Base-by-base conservation (phyloP, 2,888 invertebrate species). In the Ligdia adustata region DNA sequence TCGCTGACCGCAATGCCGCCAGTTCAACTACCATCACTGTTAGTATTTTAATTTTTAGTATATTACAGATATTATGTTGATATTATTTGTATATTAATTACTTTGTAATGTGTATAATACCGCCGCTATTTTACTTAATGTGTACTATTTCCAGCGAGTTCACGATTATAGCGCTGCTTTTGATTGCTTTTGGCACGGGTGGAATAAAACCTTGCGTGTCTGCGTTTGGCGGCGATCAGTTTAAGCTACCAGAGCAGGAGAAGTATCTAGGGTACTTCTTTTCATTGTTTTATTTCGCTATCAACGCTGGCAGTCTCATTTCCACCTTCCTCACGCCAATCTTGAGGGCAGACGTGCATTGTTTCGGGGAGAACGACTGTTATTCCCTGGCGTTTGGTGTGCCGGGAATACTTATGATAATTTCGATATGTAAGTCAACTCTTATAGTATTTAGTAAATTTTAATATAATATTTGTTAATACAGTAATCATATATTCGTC, bases 161-260 rank as follows among this genome's bases (percentile, higher is more conserved):
- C 33, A 93, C 94, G n/a, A 90, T 95, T 14, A 1, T 94, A 12
- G 95, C 95, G 0, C 82, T 96, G 9, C 60, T 94, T 0, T 79
- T 95, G 14, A 96, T 99, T 64, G 97, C 97, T 0, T 66, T 98
- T 7, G 98, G 98, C 0, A 97, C 98, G 0, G 98, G 98, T 1
- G 98, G 98, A 1, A 99, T 99, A 63, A 99, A 99, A 72, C 98
- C 98, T 0, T 98, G 98, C 70, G 98, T 99, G 0, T 92, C 97
- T 0, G 97, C 98, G 0, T 98, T 99, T 77, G 99, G 98, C 0
- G 98, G 98, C 0, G 98, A 99, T 78, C 98, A 98, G 82, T 98
- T 98, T 79, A 90, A 93, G 33, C 63, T 96, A 33, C 96, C 96
- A 0, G 94, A 95, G 57, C 96, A 98, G 83, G 94, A 93, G 62